Percentiles rank a stretch among this genome's conserved stretches.
Conservation (phyloP, 1,140 invertebrate genomes). For the Apis dorsata region DNA sequence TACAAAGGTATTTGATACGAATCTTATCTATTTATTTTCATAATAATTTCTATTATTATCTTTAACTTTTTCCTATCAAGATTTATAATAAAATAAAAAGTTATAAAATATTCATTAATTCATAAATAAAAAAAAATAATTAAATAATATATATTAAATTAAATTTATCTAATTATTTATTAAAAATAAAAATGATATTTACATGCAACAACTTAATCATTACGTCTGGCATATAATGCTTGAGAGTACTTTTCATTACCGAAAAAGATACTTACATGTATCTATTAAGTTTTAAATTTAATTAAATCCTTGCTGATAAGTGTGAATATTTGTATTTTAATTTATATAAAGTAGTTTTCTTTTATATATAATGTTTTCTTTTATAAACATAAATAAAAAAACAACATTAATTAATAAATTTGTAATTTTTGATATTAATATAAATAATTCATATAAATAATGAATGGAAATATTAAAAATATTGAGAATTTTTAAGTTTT, state of each 20-base stretch:
- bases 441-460: too few species aligned
- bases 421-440: background rate
- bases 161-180: background rate
- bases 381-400: background rate
- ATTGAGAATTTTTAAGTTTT: background rate
- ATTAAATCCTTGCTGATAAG: slow-evolving; percentile 7
- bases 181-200: slow-evolving; percentile 31
- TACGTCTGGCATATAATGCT: background rate
- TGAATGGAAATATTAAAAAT: background rate
- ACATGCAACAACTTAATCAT: background rate
- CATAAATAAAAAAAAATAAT: background rate
- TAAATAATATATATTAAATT: background rate
- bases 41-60: background rate
- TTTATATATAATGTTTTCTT: background rate
- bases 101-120: background rate
- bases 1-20: background rate
- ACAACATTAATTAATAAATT: too few species aligned
- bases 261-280: slow-evolving; percentile 19
- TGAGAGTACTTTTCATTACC: background rate
- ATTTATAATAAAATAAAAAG: background rate
- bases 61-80: background rate
- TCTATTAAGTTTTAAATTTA: background rate
- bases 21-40: background rate
- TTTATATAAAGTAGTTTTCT: background rate
- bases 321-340: background rate